Percentiles rank a stretch among this genome's conserved stretches.
phyloP scores from a whole-genome alignment of 2,888 invertebrate species.

The Drosophila anceps region DNA sequence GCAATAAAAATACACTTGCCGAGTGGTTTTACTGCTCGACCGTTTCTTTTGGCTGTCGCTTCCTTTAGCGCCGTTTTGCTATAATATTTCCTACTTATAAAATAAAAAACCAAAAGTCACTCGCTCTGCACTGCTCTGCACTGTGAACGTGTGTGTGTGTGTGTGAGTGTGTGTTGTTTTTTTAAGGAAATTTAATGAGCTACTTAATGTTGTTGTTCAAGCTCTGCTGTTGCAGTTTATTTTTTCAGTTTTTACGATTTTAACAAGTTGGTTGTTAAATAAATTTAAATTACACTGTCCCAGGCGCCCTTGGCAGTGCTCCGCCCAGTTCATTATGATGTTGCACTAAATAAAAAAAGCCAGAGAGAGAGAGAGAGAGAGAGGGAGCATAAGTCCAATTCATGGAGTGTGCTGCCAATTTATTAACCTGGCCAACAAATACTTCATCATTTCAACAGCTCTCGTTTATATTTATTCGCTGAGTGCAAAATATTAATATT shows the following conservation, averaged over 20 bases:
- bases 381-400: slow-evolving; percentile 41
- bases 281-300: slow-evolving; percentile 76
- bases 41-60: slow-evolving; percentile 45
- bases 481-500: slow-evolving; percentile 28
- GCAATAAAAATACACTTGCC: slow-evolving; percentile 81
- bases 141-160: slow-evolving; percentile 23
- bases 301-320: slow-evolving; percentile 47
- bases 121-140: slow-evolving; percentile 31
- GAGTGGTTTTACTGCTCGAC: slow-evolving; percentile 67
- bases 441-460: slow-evolving; percentile 64
- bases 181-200: slow-evolving; percentile 77
- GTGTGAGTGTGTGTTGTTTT: slow-evolving; percentile 38
- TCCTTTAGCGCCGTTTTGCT: slow-evolving; percentile 67
- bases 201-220: slow-evolving; percentile 72
- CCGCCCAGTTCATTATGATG: slow-evolving; percentile 59
- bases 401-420: slow-evolving; percentile 56
- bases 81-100: slow-evolving; percentile 75
- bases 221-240: slow-evolving; percentile 49
- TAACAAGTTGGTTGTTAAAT: slow-evolving; percentile 79
- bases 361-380: neutral
- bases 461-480: slow-evolving; percentile 20
- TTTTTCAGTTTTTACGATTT: slow-evolving; percentile 59
- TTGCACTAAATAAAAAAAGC: slow-evolving; percentile 18
- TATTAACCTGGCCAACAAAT: slow-evolving; percentile 60
- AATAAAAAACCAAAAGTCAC: slow-evolving; percentile 65